Evolutionary conservation across 2,888 invertebrate species (phyloP), one percentile per base, ranked within the genome.

Genomic region (Nomada goodeniana): DNA sequence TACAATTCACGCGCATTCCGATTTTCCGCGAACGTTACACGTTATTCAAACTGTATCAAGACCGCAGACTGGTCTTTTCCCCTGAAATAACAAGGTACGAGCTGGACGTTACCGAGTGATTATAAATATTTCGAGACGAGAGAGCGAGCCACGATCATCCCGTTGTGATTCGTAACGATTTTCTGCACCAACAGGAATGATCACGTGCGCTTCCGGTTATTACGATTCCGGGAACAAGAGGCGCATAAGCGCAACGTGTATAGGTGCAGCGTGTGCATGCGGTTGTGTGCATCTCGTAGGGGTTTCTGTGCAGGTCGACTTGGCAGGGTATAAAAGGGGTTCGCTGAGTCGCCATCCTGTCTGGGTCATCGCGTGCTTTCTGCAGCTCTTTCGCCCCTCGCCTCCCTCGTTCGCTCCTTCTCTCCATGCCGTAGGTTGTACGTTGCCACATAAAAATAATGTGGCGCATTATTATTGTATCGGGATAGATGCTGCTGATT

Each of bases 321-420:
- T 84, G 88, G 83, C 83, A 86, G 80, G 64, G 74, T 74, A 75
- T 82, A 76, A 85, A 85, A 68, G 85, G 86, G 87, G 82, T 82
- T 83, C 77, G 76, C 72, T 13, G 80, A 88, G 91, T 91, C 91
- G 91, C 91, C 91, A 87, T 86, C 85, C 89, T 91, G 91, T 91
- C 91, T 91, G 90, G 91, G 91, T 91, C 91, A 91, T 91, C 91
- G 91, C 91, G 91, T 91, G 91, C 88, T 84, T 90, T 87, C 86
- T 84, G 74, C 84, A 76, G 70, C 70, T 83, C 76, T 75, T 64
- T 44, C 50, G 23, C 18, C n/a, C 69, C 47, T 55, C 23, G 11
- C 29, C 44, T 29, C 42, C 26, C 11, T 50, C 9, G 11, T 23
- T 53, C 36, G n/a, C 55, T 69, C 44, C 26, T 57, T 59, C 79